Percentiles rank a stretch among this genome's conserved stretches.
phyloP scores from a whole-genome alignment of 2,797 vertebrate genomes.

The Parauchenoglanis punctatus region DNA sequence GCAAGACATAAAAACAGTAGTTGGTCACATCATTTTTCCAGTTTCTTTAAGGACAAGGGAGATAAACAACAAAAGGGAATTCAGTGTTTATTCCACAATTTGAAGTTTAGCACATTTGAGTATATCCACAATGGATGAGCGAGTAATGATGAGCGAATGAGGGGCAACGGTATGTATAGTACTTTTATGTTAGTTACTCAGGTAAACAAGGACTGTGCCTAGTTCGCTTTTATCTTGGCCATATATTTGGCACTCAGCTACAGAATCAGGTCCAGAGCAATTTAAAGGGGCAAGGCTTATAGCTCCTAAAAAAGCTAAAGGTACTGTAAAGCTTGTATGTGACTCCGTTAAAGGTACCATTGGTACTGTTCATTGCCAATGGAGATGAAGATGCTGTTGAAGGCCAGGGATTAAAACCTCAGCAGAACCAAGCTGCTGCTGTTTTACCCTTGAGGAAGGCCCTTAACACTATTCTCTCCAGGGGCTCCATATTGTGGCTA shows the following conservation, averaged over 20 bases:
- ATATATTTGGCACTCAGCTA: background rate
- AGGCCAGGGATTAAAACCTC: background rate
- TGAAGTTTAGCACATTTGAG: background rate
- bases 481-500: background rate
- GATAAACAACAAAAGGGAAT: background rate
- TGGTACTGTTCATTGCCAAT: background rate
- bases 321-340: background rate
- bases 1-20: conserved; percentile 39
- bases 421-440: background rate
- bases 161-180: background rate
- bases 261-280: background rate
- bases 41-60: background rate
- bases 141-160: background rate
- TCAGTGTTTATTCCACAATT: background rate
- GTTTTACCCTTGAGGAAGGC: background rate
- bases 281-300: background rate
- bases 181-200: background rate
- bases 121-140: conserved; percentile 14
- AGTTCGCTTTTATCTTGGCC: background rate
- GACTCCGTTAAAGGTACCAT: background rate
- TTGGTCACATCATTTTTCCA: conserved; percentile 29
- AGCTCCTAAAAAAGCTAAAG: background rate
- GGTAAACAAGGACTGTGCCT: background rate
- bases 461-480: background rate
- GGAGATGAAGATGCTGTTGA: background rate